Percentiles rank a stretch among this genome's conserved stretches.
These are phyloP conservation scores for Ctena decussata DNA, from an alignment of 2,888 invertebrate species.

Conservation along the genomic window DNA sequence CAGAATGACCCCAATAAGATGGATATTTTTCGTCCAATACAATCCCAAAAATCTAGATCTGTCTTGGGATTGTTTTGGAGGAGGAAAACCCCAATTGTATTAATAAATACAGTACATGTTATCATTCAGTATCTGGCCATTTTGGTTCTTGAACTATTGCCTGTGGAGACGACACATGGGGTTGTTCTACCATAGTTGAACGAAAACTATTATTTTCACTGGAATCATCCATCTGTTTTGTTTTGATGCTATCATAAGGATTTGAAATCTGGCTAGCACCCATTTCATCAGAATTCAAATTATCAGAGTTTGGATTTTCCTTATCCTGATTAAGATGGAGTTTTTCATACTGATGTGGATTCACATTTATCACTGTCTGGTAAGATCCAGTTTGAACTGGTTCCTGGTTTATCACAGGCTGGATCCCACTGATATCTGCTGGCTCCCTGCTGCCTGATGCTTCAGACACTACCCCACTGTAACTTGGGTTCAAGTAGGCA, in stretches of 20 bases:
- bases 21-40: no score
- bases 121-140: neutral
- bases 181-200: constrained; percentile 3
- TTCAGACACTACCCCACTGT: neutral
- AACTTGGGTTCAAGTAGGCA: constrained; percentile 16
- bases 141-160: neutral
- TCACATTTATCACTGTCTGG: constrained; percentile 9
- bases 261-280: neutral
- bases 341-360: constrained; percentile 14
- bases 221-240: neutral
- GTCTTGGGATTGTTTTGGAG: no score
- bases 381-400: neutral
- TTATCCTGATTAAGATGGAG: neutral
- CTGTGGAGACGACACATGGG: constrained; percentile 14
- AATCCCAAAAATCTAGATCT: no score
- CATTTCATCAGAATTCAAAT: neutral
- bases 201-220: neutral
- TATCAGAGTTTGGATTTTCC: neutral
- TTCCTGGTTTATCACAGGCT: neutral
- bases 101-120: no score
- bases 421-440: constrained; percentile 6
- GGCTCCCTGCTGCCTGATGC: neutral
- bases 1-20: no score
- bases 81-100: no score
- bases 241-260: neutral